Evolutionary conservation across 2,113 vertebrate species (phyloP), one percentile per base, ranked within the genome.

Genomic region (Circaetus gallicus): DNA sequence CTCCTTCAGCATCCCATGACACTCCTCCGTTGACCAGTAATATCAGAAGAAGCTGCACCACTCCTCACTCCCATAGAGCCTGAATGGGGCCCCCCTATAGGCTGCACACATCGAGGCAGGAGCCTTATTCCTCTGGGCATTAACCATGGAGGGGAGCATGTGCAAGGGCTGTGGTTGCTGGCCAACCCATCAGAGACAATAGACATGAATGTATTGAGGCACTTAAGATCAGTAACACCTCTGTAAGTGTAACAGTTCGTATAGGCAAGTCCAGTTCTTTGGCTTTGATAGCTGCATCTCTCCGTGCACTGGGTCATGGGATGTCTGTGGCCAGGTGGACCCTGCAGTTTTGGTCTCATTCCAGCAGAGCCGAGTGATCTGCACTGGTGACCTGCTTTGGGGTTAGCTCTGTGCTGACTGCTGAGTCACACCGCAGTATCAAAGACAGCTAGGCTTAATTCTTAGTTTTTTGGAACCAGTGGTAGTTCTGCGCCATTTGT

Each of bases 11-110:
- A 5, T 38, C 8, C 38, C 21, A 15, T 10, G 26, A 26, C 19
- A 14, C 25, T 34, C 21, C 45, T 4, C 40, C 17, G 29, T 49
- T 56, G 47, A 28, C 31, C 0, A 0, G 40, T 26, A 49, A 24
- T 31, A 26, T 10, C 5, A 1, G 20, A 55, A 77, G 53, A 6
- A 71, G 40, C 66, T 67, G 40, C 73, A 25, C 7, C 31, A 29
- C 47, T 43, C 40, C 32, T 52, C 6, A 1, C 38, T 40, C 13
- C 19, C 21, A 7, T 7, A 29, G 25, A 58, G 29, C 26, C 45
- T 43, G 47, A 40, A 34, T 14, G 36, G 25, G 24, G 24, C 15
- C 19, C 19, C 17, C 0, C 20, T 14, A 5, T 45, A 42, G 63
- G 52, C 42, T 47, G 42, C 40, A 36, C 13, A 38, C 10, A 10